Conservation (phyloP, 2,797 vertebrate species). For the Trematomus bernacchii region DNA sequence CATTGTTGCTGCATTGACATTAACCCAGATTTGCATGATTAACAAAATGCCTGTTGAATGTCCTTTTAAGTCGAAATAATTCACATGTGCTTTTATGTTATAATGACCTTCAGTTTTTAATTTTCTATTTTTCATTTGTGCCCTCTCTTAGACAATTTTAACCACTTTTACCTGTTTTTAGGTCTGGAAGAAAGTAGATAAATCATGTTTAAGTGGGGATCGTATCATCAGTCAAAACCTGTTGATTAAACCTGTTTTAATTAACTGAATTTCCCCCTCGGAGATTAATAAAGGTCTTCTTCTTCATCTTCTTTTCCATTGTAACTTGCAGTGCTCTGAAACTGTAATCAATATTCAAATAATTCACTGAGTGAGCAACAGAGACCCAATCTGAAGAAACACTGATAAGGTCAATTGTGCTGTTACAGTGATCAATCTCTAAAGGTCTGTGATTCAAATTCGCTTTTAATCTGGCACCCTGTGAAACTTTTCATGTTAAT, state of each 20-base stretch:
- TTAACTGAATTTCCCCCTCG: too few relatives aligned
- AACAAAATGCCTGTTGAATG: too few relatives aligned
- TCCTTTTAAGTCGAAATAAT: too few relatives aligned
- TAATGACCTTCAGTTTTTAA: too few relatives aligned
- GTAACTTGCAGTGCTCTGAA: constrained; percentile 14
- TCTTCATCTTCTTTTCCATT: too few relatives aligned
- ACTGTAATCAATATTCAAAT: constrained; percentile 53
- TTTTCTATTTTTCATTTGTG: neutral
- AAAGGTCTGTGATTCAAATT: constrained; percentile 27
- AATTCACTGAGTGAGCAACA: constrained; percentile 43
- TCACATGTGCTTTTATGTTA: too few relatives aligned
- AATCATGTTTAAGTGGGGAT: neutral
- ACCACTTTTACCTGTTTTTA: too few relatives aligned
- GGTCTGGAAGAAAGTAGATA: neutral
- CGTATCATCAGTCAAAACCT: constrained; percentile 1
- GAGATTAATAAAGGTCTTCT: too few relatives aligned
- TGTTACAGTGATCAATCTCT: constrained; percentile 35
- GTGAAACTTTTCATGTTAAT: constrained; percentile 2
- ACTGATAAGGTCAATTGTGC: constrained; percentile 48
- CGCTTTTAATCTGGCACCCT: neutral
- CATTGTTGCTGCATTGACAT: neutral
- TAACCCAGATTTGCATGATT: too few relatives aligned
- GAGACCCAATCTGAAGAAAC: constrained; percentile 28
- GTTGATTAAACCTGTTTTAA: too few relatives aligned
- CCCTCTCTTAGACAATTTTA: too few relatives aligned